Evolutionary conservation across 2,888 invertebrate species (phyloP).

Genomic region (Callyntrura guangdongensis): DNA sequence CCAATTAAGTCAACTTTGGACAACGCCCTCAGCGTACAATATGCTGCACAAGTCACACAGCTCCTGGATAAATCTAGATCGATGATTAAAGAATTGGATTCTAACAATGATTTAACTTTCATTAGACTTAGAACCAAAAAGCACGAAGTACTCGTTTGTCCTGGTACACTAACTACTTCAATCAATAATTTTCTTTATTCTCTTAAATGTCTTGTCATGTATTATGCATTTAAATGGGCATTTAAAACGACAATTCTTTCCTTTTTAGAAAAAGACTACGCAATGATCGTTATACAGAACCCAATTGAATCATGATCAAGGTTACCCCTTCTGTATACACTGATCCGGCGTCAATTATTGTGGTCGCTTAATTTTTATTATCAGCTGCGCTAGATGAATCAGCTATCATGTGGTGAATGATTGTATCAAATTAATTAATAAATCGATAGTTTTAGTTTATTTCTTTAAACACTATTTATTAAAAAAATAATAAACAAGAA

Average conservation of each 20-base stretch:
- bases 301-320: conserved; percentile 81
- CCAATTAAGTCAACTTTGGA: conserved; percentile 84
- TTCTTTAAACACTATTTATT: too few relatives aligned
- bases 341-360: background rate
- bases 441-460: too few relatives aligned
- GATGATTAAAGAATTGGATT: conserved; percentile 84
- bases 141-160: conserved; percentile 84
- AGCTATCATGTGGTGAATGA: conserved; percentile 30
- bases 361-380: background rate
- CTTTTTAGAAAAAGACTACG: conserved; percentile 84
- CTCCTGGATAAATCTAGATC: conserved; percentile 84
- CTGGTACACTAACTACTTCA: too few relatives aligned
- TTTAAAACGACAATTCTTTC: background rate
- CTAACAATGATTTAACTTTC: conserved; percentile 84
- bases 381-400: background rate
- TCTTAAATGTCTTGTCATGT: too few relatives aligned
- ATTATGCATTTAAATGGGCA: conserved; percentile 9
- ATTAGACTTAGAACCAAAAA: conserved; percentile 84
- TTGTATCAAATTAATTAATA: conserved; percentile 39
- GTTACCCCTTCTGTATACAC: background rate
- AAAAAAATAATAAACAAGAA: too few relatives aligned
- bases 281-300: conserved; percentile 84
- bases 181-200: too few relatives aligned
- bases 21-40: conserved; percentile 84
- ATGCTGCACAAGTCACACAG: conserved; percentile 84